Evolutionary conservation across 2,888 invertebrate genomes (phyloP).

Genomic region (Nipponacmea schrenckii): DNA sequence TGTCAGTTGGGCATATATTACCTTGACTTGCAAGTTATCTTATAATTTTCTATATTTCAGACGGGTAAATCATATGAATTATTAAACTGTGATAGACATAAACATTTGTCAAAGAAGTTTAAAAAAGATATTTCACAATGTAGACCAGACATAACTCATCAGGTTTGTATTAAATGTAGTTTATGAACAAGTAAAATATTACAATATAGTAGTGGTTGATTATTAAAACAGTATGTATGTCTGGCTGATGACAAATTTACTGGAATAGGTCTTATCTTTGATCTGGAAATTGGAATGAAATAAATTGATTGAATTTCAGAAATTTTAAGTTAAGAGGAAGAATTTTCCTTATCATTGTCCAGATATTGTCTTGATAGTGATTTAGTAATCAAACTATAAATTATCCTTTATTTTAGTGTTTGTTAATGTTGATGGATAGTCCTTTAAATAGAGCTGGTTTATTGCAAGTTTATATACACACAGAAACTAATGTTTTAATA

Average conservation of each 20-base stretch:
- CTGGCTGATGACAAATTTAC: background rate
- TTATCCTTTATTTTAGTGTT: constrained; percentile 72
- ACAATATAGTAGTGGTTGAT: background rate
- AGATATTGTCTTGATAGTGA: too few species aligned
- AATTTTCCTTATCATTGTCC: too few species aligned
- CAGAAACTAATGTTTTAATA: constrained; percentile 90
- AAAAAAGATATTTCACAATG: constrained; percentile 84
- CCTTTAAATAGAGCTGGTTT: constrained; percentile 95
- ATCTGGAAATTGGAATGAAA: too few species aligned
- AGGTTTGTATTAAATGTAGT: constrained; percentile 68
- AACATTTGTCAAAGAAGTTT: constrained; percentile 83
- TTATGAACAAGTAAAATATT: background rate
- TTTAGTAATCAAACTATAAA: too few species aligned
- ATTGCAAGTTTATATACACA: constrained; percentile 93
- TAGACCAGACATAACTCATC: constrained; percentile 96
- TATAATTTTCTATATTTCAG: constrained; percentile 71
- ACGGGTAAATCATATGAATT: constrained; percentile 88
- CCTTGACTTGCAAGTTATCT: too few species aligned
- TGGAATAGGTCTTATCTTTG: too few species aligned
- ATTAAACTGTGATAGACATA: constrained; percentile 93
- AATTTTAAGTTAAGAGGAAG: too few species aligned
- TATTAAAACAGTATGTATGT: background rate
- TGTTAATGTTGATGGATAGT: constrained; percentile 97
- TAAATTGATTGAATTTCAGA: too few species aligned
- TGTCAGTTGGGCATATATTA: too few species aligned